Conservation (phyloP, 2,888 invertebrate genomes). For the Chalcosyrphus nemorum region DNA sequence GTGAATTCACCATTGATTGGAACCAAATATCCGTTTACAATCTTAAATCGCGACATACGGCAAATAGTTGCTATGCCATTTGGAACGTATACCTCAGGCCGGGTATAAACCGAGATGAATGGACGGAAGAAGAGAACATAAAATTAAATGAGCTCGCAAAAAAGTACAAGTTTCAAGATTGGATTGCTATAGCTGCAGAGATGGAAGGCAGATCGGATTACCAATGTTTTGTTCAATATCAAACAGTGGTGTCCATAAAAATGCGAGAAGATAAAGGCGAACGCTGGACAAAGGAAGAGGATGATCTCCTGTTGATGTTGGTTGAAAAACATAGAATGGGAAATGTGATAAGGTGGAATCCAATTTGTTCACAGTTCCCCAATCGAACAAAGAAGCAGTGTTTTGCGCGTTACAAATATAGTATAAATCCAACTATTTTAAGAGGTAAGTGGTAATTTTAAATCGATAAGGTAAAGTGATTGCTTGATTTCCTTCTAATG, state of each 20-base stretch:
- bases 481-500: too few relatives aligned
- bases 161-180: slow-evolving; percentile 84
- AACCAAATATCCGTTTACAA: slow-evolving; percentile 77
- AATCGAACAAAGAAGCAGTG: slow-evolving; percentile 86
- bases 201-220: slow-evolving; percentile 86
- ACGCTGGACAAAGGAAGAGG: slow-evolving; percentile 88
- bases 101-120: slow-evolving; percentile 84
- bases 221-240: slow-evolving; percentile 87
- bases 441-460: slow-evolving; percentile 75
- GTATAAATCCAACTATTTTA: slow-evolving; percentile 77
- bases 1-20: slow-evolving; percentile 80
- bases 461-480: too few relatives aligned
- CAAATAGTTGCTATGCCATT: slow-evolving; percentile 86
- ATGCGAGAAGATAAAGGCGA: slow-evolving; percentile 76
- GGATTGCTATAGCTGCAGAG: slow-evolving; percentile 85
- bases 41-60: slow-evolving; percentile 84
- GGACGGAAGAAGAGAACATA: slow-evolving; percentile 83
- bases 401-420: slow-evolving; percentile 84
- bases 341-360: slow-evolving; percentile 88
- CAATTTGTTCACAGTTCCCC: slow-evolving; percentile 85
- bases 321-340: slow-evolving; percentile 86
- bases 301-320: slow-evolving; percentile 85
- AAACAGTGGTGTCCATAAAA: slow-evolving; percentile 82
- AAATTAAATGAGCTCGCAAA: slow-evolving; percentile 80
- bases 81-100: slow-evolving; percentile 89